These are phyloP conservation scores for Andricus quercusramuli DNA, from an alignment of 2,888 invertebrate genomes.

Conservation along the genomic window DNA sequence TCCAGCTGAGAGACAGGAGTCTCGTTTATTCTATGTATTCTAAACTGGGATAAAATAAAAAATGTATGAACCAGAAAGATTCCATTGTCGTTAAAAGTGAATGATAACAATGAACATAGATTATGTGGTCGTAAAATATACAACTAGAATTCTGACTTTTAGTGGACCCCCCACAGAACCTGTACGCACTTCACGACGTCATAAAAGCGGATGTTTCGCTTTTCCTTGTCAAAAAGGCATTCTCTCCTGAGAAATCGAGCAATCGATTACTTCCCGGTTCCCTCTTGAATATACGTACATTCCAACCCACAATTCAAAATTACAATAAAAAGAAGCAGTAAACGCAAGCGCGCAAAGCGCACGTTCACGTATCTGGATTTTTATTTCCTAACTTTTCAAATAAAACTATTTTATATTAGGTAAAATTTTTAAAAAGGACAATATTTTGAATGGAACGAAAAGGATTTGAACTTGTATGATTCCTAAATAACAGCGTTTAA, in stretches of 20 bases:
- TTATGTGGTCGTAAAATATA: conserved; percentile 24
- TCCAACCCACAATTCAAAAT: background rate
- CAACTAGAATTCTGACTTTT: conserved; percentile 11
- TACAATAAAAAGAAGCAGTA: too few species aligned
- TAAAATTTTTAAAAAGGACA: too few species aligned
- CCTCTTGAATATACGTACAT: background rate
- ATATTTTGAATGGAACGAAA: too few species aligned
- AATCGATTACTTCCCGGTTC: background rate
- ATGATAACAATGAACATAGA: conserved; percentile 14
- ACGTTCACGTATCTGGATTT: too few species aligned
- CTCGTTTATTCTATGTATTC: background rate
- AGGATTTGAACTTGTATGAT: too few species aligned
- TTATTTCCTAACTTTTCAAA: too few species aligned
- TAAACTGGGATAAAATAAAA: conserved; percentile 3
- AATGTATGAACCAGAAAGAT: background rate
- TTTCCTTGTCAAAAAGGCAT: background rate
- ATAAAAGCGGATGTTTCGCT: conserved; percentile 13
- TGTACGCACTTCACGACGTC: conserved; percentile 8
- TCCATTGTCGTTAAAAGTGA: conserved; percentile 14
- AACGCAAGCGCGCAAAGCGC: too few species aligned
- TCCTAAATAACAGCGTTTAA: too few species aligned
- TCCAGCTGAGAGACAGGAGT: background rate
- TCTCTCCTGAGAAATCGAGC: background rate
- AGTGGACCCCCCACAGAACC: background rate
- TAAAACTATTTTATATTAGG: too few species aligned